Evolutionary conservation across 2,888 invertebrate genomes (phyloP), one percentile per base, ranked within the genome.

Genomic region (Dione juno): DNA sequence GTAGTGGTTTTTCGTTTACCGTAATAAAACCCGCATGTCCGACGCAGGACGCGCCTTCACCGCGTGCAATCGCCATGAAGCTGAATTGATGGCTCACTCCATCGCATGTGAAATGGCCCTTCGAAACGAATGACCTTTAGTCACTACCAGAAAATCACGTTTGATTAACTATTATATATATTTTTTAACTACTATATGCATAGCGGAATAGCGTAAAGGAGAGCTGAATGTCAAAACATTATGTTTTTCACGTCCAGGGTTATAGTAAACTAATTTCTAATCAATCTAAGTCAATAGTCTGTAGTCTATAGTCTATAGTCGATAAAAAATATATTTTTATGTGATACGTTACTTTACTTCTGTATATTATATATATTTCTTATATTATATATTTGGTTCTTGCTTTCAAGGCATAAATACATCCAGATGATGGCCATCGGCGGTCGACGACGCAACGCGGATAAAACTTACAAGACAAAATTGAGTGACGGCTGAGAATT

Each of bases 31-130:
- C 90, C 88, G 87, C 88, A 89, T 89, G 90, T 92, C 91, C 86
- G 80, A 82, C 85, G 78, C 90, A 89, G 75, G 82, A 10, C 59
- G 58, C 41, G 67, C 81, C 79, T 80, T 82, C 13, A 81, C 85
- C 87, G 87, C 88, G 88, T 89, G 91, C 89, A 89, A 87, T 84
- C 88, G 89, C 90, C 90, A 86, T 88, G 86, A 87, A 88, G 83
- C 89, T 84, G 89, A 90, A 92, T 92, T 92, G 91, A 92, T 92
- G 89, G 90, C 87, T 88, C 91, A 87, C 91, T 90, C 89, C 89
- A 88, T 90, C 88, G 88, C 83, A 89, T 87, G 88, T 86, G 89
- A 89, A 92, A 91, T 90, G 91, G 90, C 87, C 89, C 91, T 90
- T 91, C 91, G 90, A 90, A 92, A 88, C 85, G 88, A 86, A 89